These are phyloP conservation scores for Drosophila albomicans DNA, from an alignment of 1,140 invertebrate genomes.

Conservation along the genomic window DNA sequence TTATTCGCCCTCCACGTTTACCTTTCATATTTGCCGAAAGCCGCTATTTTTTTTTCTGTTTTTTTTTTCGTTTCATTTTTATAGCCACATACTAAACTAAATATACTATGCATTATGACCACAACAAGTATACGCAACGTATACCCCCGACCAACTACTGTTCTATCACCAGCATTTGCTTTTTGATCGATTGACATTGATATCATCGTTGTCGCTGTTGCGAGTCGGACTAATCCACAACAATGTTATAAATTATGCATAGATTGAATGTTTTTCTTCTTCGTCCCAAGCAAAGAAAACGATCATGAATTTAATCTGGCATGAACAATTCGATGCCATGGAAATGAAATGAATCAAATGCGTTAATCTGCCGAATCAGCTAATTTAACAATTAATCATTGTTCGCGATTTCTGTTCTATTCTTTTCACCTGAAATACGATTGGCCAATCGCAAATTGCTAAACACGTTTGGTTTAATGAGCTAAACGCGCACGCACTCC, in stretches of 20 bases:
- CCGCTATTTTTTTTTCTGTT: slow-evolving; percentile 33
- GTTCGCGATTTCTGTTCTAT: background rate
- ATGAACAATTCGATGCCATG: background rate
- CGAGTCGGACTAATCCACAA: slow-evolving; percentile 25
- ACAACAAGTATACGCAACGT: background rate
- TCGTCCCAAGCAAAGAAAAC: background rate
- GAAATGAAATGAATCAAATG: slow-evolving; percentile 9
- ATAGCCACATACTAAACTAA: slow-evolving; percentile 25
- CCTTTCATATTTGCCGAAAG: slow-evolving; percentile 83
- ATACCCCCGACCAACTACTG: slow-evolving; percentile 29
- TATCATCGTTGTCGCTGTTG: slow-evolving; percentile 18
- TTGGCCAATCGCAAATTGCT: background rate
- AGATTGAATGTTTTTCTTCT: slow-evolving; percentile 32
- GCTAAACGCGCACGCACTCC: background rate
- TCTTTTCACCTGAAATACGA: background rate
- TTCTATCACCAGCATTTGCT: slow-evolving; percentile 6
- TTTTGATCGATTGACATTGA: slow-evolving; percentile 51
- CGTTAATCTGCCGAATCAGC: slow-evolving; percentile 2
- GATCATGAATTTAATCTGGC: slow-evolving; percentile 6
- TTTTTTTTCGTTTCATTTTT: background rate
- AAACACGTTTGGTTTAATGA: background rate
- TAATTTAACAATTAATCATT: slow-evolving; percentile 4
- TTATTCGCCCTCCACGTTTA: slow-evolving; percentile 35
- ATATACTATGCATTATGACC: slow-evolving; percentile 12
- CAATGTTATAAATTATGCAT: slow-evolving; percentile 46